Conservation (phyloP, 1,140 invertebrate genomes). For the Drosophila paulistorum region DNA sequence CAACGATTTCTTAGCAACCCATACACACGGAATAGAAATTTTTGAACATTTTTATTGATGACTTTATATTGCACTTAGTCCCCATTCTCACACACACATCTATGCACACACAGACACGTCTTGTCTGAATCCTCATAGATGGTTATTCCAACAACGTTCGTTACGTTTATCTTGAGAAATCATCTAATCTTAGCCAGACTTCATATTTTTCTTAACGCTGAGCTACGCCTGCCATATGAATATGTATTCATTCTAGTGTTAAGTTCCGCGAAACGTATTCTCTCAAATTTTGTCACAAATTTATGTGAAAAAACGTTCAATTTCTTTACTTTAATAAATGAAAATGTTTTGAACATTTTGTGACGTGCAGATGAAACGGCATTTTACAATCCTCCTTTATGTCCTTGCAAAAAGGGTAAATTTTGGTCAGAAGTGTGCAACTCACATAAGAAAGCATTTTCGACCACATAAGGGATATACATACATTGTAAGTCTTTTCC, state of each 20-base stretch:
- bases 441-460: too few relatives aligned
- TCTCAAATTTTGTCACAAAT: not conserved
- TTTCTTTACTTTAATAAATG: too few relatives aligned
- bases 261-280: slow-evolving; percentile 23
- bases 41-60: slow-evolving; percentile 65
- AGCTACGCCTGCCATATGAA: slow-evolving; percentile 66
- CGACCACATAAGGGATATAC: too few relatives aligned
- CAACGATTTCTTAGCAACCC: slow-evolving; percentile 40
- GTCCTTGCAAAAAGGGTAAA: too few relatives aligned
- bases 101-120: not conserved
- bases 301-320: too few relatives aligned
- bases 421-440: too few relatives aligned
- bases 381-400: too few relatives aligned
- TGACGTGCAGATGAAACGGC: too few relatives aligned
- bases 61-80: slow-evolving; percentile 54
- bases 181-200: slow-evolving; percentile 79
- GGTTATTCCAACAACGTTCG: slow-evolving; percentile 43
- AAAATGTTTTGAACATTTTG: too few relatives aligned
- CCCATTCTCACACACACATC: slow-evolving; percentile 6
- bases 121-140: not conserved
- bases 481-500: too few relatives aligned
- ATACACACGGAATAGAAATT: slow-evolving; percentile 41
- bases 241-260: slow-evolving; percentile 35
- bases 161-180: slow-evolving; percentile 76
- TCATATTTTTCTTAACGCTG: slow-evolving; percentile 78